phyloP scores from a whole-genome alignment of 2,113 vertebrate species.

The Bothrops jararaca region DNA sequence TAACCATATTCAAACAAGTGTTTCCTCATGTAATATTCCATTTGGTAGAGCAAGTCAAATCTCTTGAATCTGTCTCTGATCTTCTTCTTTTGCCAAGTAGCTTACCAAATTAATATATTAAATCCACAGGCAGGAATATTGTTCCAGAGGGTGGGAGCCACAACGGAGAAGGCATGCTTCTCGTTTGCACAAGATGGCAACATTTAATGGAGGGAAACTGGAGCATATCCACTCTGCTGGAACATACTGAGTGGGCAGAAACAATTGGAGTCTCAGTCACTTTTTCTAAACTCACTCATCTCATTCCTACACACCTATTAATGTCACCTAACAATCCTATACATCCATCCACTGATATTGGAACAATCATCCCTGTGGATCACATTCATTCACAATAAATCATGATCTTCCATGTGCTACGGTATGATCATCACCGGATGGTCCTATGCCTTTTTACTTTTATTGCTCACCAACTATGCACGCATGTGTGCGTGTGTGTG shows the following conservation, averaged over 20 bases:
- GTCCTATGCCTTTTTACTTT: background rate
- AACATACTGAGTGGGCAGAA: too few relatives aligned
- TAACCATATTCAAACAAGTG: too few relatives aligned
- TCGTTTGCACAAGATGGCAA: background rate
- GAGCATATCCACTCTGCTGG: background rate
- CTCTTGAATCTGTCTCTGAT: too few relatives aligned
- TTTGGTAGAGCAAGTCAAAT: too few relatives aligned
- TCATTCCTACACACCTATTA: too few relatives aligned
- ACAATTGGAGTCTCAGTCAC: too few relatives aligned
- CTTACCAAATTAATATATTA: too few relatives aligned
- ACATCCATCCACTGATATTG: background rate
- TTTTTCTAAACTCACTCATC: too few relatives aligned
- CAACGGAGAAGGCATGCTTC: too few relatives aligned
- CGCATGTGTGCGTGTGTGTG: rapidly evolving
- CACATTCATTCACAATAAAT: background rate
- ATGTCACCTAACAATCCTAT: background rate
- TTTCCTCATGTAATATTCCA: too few relatives aligned
- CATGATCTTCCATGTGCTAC: background rate
- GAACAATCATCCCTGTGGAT: background rate
- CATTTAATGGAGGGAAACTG: background rate
- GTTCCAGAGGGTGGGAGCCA: background rate
- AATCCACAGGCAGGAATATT: background rate
- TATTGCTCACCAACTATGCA: background rate
- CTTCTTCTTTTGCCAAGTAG: too few relatives aligned
- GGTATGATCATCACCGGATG: background rate